Base-by-base conservation (phyloP, 1,140 invertebrate species). In the Drosophila trapezifrons region DNA sequence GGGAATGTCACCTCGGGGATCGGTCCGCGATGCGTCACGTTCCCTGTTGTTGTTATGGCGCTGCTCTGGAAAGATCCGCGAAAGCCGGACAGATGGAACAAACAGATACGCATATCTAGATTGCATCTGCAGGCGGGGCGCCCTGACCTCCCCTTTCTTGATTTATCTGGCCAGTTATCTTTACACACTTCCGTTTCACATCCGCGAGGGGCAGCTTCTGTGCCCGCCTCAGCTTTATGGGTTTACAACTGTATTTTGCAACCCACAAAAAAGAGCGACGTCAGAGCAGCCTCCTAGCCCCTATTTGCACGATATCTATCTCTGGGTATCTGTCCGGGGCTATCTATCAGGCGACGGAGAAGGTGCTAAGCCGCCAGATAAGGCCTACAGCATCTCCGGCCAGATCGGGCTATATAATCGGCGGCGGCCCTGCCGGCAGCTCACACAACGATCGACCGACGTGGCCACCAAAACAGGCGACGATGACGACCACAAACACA, bases 381-480 rank as follows among this genome's bases (percentile, higher is more conserved):
- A 89, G 82, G 38, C 38, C 15, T 12, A 25, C 29, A 43, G 32
- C 69, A 83, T 79, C 75, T 69, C 77, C 66, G 35, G 29, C 46
- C 22, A 45, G 27, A 62, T 35, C 45, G 58, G 49, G 72, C 65
- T 87, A 87, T 87, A 87, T 73, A 87, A 89, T 65, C 49, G 38
- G 29, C 15, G 52, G 47, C 32, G 15, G 42, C 27, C 32, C 43
- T 45, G 66, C 51, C 46, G 82, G 56, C 65, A 51, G 84, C 76
- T 87, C 83, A 87, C 66, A 87, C 84, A 84, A 87, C 84, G 84
- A 87, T 89, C 84, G 84, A 87, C 76, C 84, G 85, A 87, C 85
- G 83, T 86, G 72, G 82, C 82, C 82, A 79, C 29, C 29, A 32
- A 25, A 32, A 32, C 56, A 43, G 83, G 83, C 80, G 69, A 80